Conservation (phyloP, 2,113 vertebrate genomes). For the Melanerpes formicivorus region DNA sequence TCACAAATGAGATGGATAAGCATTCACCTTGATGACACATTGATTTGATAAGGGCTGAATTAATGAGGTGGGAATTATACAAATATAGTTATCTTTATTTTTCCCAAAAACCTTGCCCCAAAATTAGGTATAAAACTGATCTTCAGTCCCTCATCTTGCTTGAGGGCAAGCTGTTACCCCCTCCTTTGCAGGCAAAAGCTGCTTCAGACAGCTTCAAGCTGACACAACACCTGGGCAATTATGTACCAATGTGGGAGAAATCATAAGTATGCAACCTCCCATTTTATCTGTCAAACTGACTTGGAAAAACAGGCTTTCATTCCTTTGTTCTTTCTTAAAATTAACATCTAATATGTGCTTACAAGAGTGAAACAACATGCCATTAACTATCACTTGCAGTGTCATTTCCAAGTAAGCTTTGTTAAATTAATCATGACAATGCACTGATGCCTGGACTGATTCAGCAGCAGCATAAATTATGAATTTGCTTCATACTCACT, state of each 20-base stretch:
- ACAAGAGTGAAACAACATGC: background rate
- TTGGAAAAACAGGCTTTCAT: background rate
- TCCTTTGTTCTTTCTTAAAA: background rate
- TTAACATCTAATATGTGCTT: background rate
- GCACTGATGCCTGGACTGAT: background rate
- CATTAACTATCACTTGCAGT: background rate
- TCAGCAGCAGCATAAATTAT: slow-evolving; percentile 1
- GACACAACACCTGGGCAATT: background rate
- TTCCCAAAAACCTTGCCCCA: too few species aligned
- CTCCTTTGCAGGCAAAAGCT: background rate
- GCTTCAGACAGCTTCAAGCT: background rate
- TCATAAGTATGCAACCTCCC: background rate
- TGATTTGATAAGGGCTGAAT: too few species aligned
- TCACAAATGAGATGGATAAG: background rate
- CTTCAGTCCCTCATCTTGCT: background rate
- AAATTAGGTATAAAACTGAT: background rate
- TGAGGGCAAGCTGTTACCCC: background rate
- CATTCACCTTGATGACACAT: background rate
- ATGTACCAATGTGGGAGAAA: background rate
- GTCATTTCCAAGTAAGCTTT: background rate
- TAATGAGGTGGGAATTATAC: too few species aligned
- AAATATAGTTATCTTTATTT: too few species aligned
- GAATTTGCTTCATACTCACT: background rate
- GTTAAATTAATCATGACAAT: background rate
- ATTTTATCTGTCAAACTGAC: background rate